Conservation (phyloP, 2,888 invertebrate species). For the Leptarthrus brevirostris region DNA sequence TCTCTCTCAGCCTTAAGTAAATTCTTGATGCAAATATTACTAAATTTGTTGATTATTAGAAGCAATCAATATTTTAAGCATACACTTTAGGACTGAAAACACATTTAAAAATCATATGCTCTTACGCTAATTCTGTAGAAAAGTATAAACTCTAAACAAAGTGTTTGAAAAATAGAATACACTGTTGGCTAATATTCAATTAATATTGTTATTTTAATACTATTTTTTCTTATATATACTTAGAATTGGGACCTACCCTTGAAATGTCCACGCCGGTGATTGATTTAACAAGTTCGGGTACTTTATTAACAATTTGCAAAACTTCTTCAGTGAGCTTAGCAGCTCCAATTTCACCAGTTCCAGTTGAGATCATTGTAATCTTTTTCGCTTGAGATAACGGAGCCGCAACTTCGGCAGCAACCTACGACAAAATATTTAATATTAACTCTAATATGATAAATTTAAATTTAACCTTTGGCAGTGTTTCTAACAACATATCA, state of each 20-base stretch:
- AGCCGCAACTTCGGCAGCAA: constrained; percentile 96
- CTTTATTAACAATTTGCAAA: constrained; percentile 89
- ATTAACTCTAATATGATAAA: not conserved
- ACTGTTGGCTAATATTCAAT: not conserved
- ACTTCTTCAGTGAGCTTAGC: constrained; percentile 95
- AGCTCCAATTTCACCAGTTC: constrained; percentile 91
- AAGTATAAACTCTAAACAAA: not conserved
- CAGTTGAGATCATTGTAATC: constrained; percentile 96
- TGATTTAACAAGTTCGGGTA: constrained; percentile 90
- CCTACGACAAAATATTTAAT: constrained; percentile 68
- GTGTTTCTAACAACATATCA: constrained; percentile 94
- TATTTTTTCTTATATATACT: constrained; percentile 63
- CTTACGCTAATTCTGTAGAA: constrained; percentile 25
- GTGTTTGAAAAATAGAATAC: constrained; percentile 15
- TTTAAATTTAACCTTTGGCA: constrained; percentile 82
- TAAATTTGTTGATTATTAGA: no score
- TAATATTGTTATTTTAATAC: not conserved
- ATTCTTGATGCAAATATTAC: no score
- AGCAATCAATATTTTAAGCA: no score
- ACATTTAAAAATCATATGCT: no score
- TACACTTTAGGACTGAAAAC: no score
- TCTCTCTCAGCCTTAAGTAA: no score
- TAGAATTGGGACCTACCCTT: constrained; percentile 74
- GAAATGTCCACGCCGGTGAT: constrained; percentile 95
- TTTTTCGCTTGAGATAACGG: constrained; percentile 94